Evolutionary conservation across 2,888 invertebrate genomes (phyloP).

Genomic region (Dicyrtomina minuta): DNA sequence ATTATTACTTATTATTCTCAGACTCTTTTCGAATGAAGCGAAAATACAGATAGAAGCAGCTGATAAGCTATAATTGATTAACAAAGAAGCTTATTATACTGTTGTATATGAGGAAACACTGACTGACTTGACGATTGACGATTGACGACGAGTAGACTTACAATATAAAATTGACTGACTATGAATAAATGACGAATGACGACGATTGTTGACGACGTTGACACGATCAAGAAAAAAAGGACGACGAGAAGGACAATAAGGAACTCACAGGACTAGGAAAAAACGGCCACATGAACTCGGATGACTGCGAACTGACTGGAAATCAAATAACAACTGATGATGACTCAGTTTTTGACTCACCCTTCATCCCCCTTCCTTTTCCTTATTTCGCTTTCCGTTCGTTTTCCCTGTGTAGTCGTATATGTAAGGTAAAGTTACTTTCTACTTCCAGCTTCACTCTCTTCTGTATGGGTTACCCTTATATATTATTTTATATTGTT

Average conservation of each 20-base stretch:
- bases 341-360: slow-evolving; percentile 29
- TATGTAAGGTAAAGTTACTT: no score
- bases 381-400: neutral
- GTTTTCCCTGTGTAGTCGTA: no score
- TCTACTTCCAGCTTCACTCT: no score
- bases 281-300: slow-evolving; percentile 10
- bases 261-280: neutral
- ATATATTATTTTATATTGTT: no score
- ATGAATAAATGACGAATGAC: neutral
- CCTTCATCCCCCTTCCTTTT: slow-evolving; percentile 18
- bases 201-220: slow-evolving; percentile 7
- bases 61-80: neutral
- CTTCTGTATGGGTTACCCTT: no score
- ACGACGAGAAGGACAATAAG: no score
- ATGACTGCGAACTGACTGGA: slow-evolving; percentile 20
- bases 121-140: no score
- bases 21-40: neutral
- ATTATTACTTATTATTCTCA: neutral
- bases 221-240: no score
- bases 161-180: neutral
- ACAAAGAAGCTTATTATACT: no score
- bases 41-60: neutral
- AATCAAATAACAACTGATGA: slow-evolving; percentile 26
- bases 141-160: no score
- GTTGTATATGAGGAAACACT: no score